Conservation (phyloP, 2,113 vertebrate species). For the Heterocephalus glaber region DNA sequence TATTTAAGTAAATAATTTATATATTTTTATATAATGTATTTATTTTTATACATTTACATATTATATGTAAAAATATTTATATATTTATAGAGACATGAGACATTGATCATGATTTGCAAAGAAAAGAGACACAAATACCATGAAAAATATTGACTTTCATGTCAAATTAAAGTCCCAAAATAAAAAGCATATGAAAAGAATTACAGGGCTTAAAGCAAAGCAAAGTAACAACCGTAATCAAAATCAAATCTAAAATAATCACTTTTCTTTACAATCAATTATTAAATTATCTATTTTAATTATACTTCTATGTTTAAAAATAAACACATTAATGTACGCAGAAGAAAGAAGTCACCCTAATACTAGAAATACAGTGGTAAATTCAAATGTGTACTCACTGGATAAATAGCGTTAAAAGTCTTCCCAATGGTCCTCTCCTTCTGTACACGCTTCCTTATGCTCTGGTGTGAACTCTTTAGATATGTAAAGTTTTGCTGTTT, state of each 20-base stretch:
- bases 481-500: neutral
- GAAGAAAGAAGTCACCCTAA: neutral
- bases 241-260: neutral
- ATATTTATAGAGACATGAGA: too few relatives aligned
- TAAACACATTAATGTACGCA: neutral
- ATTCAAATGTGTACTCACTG: conserved; percentile 23
- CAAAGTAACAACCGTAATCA: neutral
- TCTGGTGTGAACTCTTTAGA: neutral
- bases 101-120: neutral
- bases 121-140: neutral
- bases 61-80: neutral
- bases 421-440: neutral
- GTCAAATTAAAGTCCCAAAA: neutral
- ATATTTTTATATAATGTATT: too few relatives aligned
- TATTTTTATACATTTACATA: neutral
- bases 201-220: neutral
- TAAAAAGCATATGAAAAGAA: neutral
- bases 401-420: neutral
- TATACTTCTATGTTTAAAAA: neutral
- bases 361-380: neutral
- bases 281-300: neutral
- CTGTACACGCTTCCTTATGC: neutral
- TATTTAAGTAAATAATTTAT: too few relatives aligned
- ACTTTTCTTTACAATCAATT: neutral
- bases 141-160: neutral